Percentiles rank a stretch among this genome's conserved stretches.
Evolutionary conservation across 1,140 invertebrate species (phyloP).

Genomic region (Solenopsis invicta): DNA sequence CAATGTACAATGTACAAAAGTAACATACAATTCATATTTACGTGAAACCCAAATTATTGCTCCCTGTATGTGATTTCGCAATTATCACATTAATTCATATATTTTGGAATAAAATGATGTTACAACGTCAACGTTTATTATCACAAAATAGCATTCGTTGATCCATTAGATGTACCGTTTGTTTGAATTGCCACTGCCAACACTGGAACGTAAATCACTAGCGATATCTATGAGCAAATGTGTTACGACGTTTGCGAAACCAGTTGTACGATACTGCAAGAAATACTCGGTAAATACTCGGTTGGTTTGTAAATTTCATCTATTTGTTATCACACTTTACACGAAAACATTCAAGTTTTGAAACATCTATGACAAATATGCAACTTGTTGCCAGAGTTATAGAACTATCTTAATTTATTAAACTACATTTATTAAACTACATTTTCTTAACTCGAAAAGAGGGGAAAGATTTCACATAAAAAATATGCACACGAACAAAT

Average conservation of each 20-base stretch:
- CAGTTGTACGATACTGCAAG: not conserved
- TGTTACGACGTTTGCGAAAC: slow-evolving; percentile 24
- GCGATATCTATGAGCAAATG: slow-evolving; percentile 6
- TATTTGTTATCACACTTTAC: slow-evolving; percentile 21
- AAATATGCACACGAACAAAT: not conserved
- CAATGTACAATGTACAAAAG: no score
- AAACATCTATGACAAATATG: not conserved
- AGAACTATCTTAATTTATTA: slow-evolving; percentile 3
- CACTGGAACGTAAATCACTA: slow-evolving; percentile 5
- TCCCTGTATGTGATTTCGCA: not conserved
- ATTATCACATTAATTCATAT: not conserved
- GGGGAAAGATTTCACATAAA: not conserved
- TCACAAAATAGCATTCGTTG: slow-evolving; percentile 9
- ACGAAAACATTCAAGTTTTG: not conserved
- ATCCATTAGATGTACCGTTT: slow-evolving; percentile 14
- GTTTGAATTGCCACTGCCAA: slow-evolving; percentile 11
- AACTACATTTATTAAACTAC: not conserved
- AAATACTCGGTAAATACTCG: slow-evolving; percentile 24
- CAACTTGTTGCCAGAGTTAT: slow-evolving; percentile 7
- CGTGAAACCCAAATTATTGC: not conserved
- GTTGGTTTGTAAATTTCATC: slow-evolving; percentile 12
- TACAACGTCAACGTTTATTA: not conserved
- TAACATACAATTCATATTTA: not conserved
- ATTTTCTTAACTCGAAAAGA: not conserved
- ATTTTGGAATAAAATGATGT: not conserved